Conservation (phyloP, 2,888 invertebrate species). For the Melinopterus prodromus region DNA sequence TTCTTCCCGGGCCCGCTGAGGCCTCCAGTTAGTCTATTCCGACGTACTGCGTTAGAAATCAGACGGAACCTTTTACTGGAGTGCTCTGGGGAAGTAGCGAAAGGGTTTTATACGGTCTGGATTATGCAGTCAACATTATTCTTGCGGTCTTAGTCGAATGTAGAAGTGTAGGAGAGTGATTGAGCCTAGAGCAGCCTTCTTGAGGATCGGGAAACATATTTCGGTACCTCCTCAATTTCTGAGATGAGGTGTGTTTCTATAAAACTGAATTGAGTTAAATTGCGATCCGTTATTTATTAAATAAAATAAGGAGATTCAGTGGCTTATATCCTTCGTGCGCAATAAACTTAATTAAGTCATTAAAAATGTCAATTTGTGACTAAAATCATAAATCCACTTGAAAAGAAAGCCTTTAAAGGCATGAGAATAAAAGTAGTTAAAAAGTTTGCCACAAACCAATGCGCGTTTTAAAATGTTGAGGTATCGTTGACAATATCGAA, state of each 20-base stretch:
- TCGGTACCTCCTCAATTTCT: not conserved
- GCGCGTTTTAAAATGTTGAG: too few relatives aligned
- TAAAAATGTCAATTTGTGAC: too few relatives aligned
- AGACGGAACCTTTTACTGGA: conserved; percentile 34
- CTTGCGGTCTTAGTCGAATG: not conserved
- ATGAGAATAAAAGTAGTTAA: too few relatives aligned
- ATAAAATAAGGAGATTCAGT: too few relatives aligned
- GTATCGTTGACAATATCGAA: too few relatives aligned
- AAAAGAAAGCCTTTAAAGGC: too few relatives aligned
- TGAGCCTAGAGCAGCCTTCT: not conserved
- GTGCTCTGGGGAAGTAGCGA: not conserved
- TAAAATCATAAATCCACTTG: too few relatives aligned
- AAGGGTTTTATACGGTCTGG: not conserved
- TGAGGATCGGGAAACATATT: not conserved
- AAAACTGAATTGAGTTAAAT: not conserved
- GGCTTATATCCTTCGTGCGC: too few relatives aligned
- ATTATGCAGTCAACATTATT: conserved; percentile 4
- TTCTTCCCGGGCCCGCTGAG: conserved; percentile 13
- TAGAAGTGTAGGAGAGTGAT: not conserved
- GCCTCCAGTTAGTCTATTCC: conserved; percentile 11
- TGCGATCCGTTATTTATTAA: too few relatives aligned
- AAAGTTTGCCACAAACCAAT: too few relatives aligned
- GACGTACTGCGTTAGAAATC: not conserved
- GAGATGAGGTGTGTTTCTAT: not conserved
- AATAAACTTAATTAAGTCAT: too few relatives aligned